Percentiles rank a stretch among this genome's conserved stretches.
Conservation (phyloP, 2,113 vertebrate species). For the Procavia capensis region DNA sequence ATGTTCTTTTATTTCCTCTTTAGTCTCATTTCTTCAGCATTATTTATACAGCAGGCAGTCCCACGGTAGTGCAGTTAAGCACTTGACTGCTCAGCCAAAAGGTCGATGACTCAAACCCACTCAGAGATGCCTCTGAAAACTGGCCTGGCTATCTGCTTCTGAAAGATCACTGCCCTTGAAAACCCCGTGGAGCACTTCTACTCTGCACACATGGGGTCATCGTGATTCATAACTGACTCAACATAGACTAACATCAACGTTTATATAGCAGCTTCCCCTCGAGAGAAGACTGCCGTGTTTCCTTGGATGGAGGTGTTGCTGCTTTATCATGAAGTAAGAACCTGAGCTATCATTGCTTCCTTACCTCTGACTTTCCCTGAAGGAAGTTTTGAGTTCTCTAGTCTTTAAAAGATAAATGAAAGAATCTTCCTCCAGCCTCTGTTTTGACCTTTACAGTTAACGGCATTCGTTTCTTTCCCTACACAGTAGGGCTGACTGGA, state of each 20-base stretch:
- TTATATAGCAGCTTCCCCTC: neutral
- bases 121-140: too few relatives aligned
- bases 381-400: neutral
- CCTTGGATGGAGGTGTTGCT: neutral
- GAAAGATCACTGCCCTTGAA: neutral
- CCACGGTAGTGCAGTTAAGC: too few relatives aligned
- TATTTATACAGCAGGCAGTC: neutral
- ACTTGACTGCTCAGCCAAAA: too few relatives aligned
- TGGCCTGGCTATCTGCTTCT: neutral
- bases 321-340: neutral
- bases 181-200: neutral
- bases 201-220: neutral
- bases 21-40: neutral
- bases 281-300: neutral
- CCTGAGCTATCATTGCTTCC: neutral
- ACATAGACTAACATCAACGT: neutral
- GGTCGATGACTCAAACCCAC: too few relatives aligned
- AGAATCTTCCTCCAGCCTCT: neutral
- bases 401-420: neutral
- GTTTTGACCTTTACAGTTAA: neutral
- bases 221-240: neutral
- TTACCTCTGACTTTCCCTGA: neutral
- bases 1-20: neutral
- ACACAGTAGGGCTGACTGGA: neutral
- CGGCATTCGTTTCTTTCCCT: neutral